A percentile compares a stretch with the other conserved stretches of the same genome.
Conservation (phyloP, 1,140 invertebrate species). For the Homalodisca vitripennis region DNA sequence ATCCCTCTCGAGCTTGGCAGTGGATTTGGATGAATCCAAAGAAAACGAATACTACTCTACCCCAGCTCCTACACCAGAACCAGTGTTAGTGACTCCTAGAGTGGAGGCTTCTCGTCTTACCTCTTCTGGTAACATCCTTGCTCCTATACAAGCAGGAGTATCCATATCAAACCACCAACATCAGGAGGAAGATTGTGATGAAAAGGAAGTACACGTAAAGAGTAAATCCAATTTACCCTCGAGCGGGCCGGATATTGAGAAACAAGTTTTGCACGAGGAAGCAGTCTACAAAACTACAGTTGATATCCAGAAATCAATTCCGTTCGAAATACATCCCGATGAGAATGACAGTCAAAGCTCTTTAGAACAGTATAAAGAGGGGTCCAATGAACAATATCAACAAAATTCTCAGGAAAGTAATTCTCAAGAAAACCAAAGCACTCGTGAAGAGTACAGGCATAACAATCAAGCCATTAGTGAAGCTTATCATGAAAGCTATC, state of each 20-base stretch:
- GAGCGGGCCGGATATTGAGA: slow-evolving; percentile 31
- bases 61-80: slow-evolving; percentile 12
- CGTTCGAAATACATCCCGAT: slow-evolving; percentile 34
- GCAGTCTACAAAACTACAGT: slow-evolving; percentile 37
- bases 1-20: not conserved
- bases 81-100: slow-evolving; percentile 27
- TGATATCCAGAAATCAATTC: slow-evolving; percentile 40
- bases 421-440: not conserved
- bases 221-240: too few relatives aligned
- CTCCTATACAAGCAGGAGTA: slow-evolving; percentile 51
- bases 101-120: slow-evolving; percentile 31
- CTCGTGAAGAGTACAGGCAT: not conserved
- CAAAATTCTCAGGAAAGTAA: not conserved
- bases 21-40: not conserved
- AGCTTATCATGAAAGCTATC: too few relatives aligned
- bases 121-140: slow-evolving; percentile 45
- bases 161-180: slow-evolving; percentile 46
- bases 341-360: slow-evolving; percentile 3
- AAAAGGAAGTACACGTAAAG: too few relatives aligned
- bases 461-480: not conserved
- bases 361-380: not conserved
- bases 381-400: not conserved
- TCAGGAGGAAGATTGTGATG: slow-evolving; percentile 30
- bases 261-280: slow-evolving; percentile 33
- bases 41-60: slow-evolving; percentile 12